phyloP scores from a whole-genome alignment of 1,140 invertebrate species.

The Plutomurus gul region DNA sequence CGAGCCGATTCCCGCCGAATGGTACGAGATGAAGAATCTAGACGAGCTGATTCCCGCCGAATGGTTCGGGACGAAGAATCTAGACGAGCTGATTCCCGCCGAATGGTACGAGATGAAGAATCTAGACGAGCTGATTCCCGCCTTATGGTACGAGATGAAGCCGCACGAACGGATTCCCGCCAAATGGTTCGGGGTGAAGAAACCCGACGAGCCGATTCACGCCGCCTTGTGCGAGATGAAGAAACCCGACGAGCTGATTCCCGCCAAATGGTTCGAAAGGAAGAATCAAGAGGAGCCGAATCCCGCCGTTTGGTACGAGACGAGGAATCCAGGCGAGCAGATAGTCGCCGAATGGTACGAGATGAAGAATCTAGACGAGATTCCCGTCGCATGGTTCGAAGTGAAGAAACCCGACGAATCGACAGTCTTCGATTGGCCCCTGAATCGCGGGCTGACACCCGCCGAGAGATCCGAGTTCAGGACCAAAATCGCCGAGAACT shows the following conservation, averaged over 20 bases:
- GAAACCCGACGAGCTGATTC: not conserved
- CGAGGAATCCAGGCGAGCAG: not conserved
- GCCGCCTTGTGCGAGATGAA: constrained; percentile 14
- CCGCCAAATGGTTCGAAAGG: not conserved
- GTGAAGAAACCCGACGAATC: not conserved
- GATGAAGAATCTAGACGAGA: constrained; percentile 13
- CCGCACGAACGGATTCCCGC: not conserved
- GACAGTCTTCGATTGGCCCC: not conserved
- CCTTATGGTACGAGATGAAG: not conserved
- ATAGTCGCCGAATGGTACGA: constrained; percentile 5
- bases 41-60: not conserved
- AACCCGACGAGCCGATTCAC: not conserved
- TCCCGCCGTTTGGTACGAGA: constrained; percentile 2
- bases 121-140: not conserved
- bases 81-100: not conserved
- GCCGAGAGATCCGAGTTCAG: not conserved
- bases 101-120: not conserved
- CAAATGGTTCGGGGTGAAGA: not conserved
- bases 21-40: not conserved
- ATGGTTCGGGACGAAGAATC: not conserved
- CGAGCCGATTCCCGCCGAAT: not conserved
- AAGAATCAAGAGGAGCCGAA: not conserved
- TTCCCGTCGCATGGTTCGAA: constrained; percentile 3
- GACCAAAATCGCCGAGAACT: not conserved
- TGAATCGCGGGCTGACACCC: too few relatives aligned